Evolutionary conservation across 2,113 vertebrate genomes (phyloP).

Genomic region (Plecturocebus donacophilus): DNA sequence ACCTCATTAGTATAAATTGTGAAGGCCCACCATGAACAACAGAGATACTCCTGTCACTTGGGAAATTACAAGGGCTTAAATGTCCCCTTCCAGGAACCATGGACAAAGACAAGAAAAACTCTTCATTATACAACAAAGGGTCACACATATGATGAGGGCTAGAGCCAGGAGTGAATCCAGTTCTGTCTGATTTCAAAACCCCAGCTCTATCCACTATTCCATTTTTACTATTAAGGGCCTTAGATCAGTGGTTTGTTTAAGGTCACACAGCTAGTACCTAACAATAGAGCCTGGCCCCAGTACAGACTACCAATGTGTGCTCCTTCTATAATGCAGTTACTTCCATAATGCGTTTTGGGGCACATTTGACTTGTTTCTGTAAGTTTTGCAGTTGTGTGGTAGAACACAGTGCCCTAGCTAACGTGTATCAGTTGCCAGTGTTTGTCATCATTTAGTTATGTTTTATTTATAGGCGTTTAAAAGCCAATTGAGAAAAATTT

Average conservation of each 20-base stretch:
- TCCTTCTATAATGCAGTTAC: neutral
- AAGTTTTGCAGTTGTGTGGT: neutral
- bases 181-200: neutral
- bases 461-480: conserved; percentile 7
- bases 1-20: neutral
- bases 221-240: neutral
- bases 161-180: neutral
- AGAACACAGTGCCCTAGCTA: neutral
- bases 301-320: neutral
- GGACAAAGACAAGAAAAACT: neutral
- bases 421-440: neutral
- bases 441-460: neutral
- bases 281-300: neutral
- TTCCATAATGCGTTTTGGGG: neutral
- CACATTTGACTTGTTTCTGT: neutral
- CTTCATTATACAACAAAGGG: neutral
- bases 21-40: neutral
- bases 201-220: neutral
- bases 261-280: neutral
- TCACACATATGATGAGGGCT: neutral
- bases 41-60: neutral
- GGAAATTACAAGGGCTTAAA: neutral
- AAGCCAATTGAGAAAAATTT: conserved; percentile 28
- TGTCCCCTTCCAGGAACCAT: neutral
- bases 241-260: neutral